Percentiles rank a stretch among this genome's conserved stretches.
Conservation (phyloP, 2,888 invertebrate genomes). For the Caenorhabditis plicata region DNA sequence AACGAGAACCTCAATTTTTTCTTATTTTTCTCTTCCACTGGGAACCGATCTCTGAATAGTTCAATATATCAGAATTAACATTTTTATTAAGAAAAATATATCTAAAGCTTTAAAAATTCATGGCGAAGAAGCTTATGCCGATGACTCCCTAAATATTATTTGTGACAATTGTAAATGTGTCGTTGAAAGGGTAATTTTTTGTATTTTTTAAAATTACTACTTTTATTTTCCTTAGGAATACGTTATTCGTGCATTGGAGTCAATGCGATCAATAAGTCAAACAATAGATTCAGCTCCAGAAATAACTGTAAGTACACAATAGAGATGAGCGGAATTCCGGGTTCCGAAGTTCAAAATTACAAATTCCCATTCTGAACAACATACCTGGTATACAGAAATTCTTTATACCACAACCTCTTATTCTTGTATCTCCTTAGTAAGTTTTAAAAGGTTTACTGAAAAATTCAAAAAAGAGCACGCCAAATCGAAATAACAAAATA, state of each 20-base stretch:
- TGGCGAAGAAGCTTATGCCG: constrained; percentile 25
- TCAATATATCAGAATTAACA: background rate
- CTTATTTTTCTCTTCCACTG: too few relatives aligned
- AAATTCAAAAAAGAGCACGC: too few relatives aligned
- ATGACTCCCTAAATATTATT: constrained; percentile 25
- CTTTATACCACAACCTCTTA: too few relatives aligned
- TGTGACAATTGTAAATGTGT: constrained; percentile 19
- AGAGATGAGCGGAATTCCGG: too few relatives aligned
- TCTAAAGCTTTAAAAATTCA: constrained; percentile 22
- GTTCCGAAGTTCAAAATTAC: too few relatives aligned
- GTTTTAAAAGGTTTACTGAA: too few relatives aligned
- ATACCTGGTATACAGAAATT: too few relatives aligned
- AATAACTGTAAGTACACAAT: constrained; percentile 6
- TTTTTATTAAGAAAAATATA: constrained; percentile 1
- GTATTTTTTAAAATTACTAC: background rate
- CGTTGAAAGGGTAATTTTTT: constrained; percentile 14
- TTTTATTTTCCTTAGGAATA: constrained; percentile 12
- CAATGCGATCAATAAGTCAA: constrained; percentile 24
- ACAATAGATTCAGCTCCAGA: constrained; percentile 17
- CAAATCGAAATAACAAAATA: too few relatives aligned
- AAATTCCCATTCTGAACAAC: too few relatives aligned
- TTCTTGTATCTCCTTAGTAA: too few relatives aligned
- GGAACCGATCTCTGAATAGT: too few relatives aligned
- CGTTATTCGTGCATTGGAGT: constrained; percentile 18
- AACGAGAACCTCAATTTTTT: too few relatives aligned